Base-by-base conservation (phyloP, 2,888 invertebrate species). In the Hoplodrina blanda region DNA sequence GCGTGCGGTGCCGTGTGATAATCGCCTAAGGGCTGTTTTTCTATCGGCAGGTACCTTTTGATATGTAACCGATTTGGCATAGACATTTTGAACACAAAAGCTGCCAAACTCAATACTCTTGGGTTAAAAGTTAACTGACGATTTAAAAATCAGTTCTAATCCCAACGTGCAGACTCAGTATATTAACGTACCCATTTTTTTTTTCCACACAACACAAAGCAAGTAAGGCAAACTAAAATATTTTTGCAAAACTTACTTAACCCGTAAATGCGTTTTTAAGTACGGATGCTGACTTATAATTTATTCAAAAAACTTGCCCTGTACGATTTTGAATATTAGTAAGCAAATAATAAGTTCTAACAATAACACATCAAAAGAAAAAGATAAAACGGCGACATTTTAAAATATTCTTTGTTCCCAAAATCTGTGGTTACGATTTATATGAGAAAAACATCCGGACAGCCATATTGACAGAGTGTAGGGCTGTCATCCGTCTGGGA, bases 361-460 rank as follows among this genome's bases (percentile, higher is more conserved):
- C 64, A 76, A 71, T 65, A 62, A 56, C 46, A 76, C 73, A 76
- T 84, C 84, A 85, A 85, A 84, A 73, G 70, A 33, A 69, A 61
- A 41, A 65, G 52, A 61, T 73, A 20, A 73, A 83, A 64, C 60
- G 41, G 60, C 30, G 67, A 72, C 33, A 59, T 61, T 79, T 80
- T 73, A 59, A 1, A 49, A 30, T 17, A 53, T 71, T 67, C 46
- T 73, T 76, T 76, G 49, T 77, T 62, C 52, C 46, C 20, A 53
- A 63, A 69, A 57, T 37, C 53, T 49, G 59, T 68, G 52, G 61
- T 76, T 56, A 61, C 30, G 60, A 67, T 78, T 69, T 71, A 78
- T 73, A 67, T 55, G 76, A 70, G 54, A 74, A 76, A 81, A 88
- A 87, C 89, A 88, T 89, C 88, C 87, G 87, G 81, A 52, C 55